Evolutionary conservation across 64 coral and sea anemone genomes (phyloP), one percentile per base, ranked within the genome.

Genomic region (Pocillopora verrucosa): DNA sequence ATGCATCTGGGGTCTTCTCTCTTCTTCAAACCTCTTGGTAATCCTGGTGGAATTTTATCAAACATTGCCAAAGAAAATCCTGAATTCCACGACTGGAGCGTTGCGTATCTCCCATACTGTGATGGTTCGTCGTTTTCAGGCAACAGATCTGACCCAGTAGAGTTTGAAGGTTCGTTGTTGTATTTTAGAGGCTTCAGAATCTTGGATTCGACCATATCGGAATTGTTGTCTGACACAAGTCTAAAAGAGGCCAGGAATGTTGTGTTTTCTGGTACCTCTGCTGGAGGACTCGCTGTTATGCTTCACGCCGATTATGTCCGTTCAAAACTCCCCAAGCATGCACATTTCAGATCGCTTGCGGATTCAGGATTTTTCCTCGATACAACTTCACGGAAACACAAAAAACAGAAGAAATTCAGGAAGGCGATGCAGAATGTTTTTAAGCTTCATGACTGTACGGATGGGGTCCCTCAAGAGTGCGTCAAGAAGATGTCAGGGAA

Each of bases 111-210:
- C 58, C 90, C 86, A 56, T 98, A 98, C 75, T 98, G 95, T 22
- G 95, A 98, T 60, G 95, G 95, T 1, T 93, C 84, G 78, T 98
- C 95, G 4, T 98, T 88, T 60, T 69, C 95, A 20, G 95, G 95
- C 19, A 94, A 98, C 58, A 87, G 95, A 67, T 76, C 87, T 13
- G 60, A 94, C 34, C 89, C 95, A 0, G 72, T 98, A 20, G 25
- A 74, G 34, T 60, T 98, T 41, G 77, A 94, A 19, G 95, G 88
- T 9, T 89, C 60, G 12, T 60, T 75, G 41, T 25, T 98, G n/a
- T 98, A 98, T 70, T 89, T 98, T 22, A 61, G 95, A 75, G 95
- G 95, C 5, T 94, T 92, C 69, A 69, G 95, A 75, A 98, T 98
- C 76, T 64, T 98, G 2, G 88, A 87, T 83, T 86, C 92, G 3